phyloP scores from a whole-genome alignment of 2,113 vertebrate genomes.

The Coptodon rendalli region DNA sequence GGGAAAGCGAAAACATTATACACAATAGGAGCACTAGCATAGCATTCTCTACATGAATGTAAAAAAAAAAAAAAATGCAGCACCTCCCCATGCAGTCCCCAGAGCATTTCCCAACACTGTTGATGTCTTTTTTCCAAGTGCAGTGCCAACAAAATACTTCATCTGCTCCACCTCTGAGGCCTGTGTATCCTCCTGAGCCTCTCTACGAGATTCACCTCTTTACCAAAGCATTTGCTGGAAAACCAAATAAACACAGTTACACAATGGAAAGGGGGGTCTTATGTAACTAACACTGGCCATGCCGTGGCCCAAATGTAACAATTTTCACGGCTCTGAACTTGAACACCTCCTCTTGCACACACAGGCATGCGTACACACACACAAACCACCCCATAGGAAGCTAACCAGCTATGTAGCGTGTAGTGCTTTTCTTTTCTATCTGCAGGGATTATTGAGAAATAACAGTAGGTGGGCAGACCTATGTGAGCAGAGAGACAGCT shows the following conservation, averaged over 20 bases:
- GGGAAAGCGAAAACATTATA: neutral
- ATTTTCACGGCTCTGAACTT: constrained; percentile 20
- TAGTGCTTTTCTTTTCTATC: neutral
- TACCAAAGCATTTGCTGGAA: constrained; percentile 44
- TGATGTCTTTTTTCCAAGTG: constrained; percentile 65
- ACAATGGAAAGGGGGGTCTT: constrained; percentile 49
- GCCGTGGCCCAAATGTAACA: constrained; percentile 21
- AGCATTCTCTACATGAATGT: constrained; percentile 27
- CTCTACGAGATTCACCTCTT: constrained; percentile 48
- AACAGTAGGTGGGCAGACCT: neutral
- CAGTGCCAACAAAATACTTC: constrained; percentile 63
- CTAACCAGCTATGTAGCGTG: neutral
- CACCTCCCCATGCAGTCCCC: constrained; percentile 32
- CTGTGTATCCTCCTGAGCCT: constrained; percentile 42
- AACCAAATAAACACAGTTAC: constrained; percentile 62
- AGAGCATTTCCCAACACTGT: constrained; percentile 51
- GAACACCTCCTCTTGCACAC: neutral
- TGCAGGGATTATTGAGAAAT: neutral
- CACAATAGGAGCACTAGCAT: neutral
- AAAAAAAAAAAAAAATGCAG: constrained; percentile 24
- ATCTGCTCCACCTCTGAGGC: constrained; percentile 58
- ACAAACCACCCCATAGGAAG: neutral
- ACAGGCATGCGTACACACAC: neutral
- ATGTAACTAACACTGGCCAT: constrained; percentile 37
- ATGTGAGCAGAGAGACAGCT: neutral